Evolutionary conservation across 2,797 vertebrate genomes (phyloP).

Genomic region (Gobionotothen gibberifrons): DNA sequence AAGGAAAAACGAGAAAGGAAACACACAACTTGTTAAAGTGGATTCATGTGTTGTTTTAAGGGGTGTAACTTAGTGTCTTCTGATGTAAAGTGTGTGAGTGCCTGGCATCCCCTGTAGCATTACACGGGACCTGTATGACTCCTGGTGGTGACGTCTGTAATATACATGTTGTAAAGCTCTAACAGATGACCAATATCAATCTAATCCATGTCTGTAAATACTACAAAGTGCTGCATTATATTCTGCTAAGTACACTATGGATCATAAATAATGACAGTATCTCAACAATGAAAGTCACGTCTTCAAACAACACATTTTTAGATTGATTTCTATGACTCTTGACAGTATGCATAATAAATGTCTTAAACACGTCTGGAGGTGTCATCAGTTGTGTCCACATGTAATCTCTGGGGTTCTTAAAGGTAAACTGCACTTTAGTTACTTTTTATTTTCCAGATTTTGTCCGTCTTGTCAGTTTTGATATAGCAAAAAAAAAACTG

Average conservation of each 20-base stretch:
- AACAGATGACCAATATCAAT: conserved; percentile 47
- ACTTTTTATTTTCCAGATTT: not conserved
- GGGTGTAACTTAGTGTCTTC: conserved; percentile 37
- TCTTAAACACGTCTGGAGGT: conserved; percentile 47
- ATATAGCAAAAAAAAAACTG: not conserved
- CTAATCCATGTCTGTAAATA: conserved; percentile 63
- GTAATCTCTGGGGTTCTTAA: not conserved
- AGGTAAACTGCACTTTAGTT: not conserved
- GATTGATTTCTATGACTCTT: conserved; percentile 69
- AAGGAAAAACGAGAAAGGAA: conserved; percentile 17
- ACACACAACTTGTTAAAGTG: conserved; percentile 17
- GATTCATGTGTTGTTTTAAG: conserved; percentile 27
- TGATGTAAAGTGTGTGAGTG: conserved; percentile 12
- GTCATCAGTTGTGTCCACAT: not conserved
- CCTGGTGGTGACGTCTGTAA: conserved; percentile 49
- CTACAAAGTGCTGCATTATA: conserved; percentile 47
- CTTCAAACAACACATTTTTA: conserved; percentile 58
- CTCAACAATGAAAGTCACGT: conserved; percentile 46
- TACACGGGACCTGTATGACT: conserved; percentile 16
- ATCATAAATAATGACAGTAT: conserved; percentile 25
- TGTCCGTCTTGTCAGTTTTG: accelerated
- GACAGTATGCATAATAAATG: conserved; percentile 73
- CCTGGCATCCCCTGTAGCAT: conserved; percentile 13
- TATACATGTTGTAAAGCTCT: conserved; percentile 65
- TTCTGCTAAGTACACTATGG: conserved; percentile 34